Conservation (phyloP, 2,797 vertebrate species). For the Nannoperca australis region DNA sequence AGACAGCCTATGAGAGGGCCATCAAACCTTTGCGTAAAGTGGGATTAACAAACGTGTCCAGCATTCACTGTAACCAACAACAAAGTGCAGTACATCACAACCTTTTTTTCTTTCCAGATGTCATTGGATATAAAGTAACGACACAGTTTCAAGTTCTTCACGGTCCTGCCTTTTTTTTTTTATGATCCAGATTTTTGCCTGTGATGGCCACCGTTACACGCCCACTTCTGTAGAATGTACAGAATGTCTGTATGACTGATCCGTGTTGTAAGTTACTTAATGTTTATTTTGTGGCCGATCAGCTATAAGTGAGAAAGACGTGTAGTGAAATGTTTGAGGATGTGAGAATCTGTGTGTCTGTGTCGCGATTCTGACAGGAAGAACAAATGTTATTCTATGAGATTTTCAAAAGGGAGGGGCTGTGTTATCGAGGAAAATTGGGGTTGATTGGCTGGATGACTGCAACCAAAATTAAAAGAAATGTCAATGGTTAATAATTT, state of each 20-base stretch:
- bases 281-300: slow-evolving; percentile 62
- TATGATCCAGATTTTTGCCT: slow-evolving; percentile 42
- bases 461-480: slow-evolving; percentile 63
- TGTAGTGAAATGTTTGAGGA: slow-evolving; percentile 44
- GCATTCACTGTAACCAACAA: slow-evolving; percentile 36
- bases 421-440: slow-evolving; percentile 22
- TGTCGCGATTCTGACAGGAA: slow-evolving; percentile 3
- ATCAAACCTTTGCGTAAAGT: slow-evolving; percentile 47
- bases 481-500: slow-evolving; percentile 5
- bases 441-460: slow-evolving; percentile 41
- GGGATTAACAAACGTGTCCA: slow-evolving; percentile 46
- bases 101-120: slow-evolving; percentile 13
- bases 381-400: slow-evolving; percentile 33
- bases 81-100: slow-evolving; percentile 21
- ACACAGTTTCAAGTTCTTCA: slow-evolving; percentile 37
- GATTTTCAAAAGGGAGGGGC: slow-evolving; percentile 9
- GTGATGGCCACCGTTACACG: slow-evolving; percentile 60
- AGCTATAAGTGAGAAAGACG: slow-evolving; percentile 19
- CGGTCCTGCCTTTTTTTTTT: slow-evolving; percentile 57
- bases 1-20: slow-evolving; percentile 45
- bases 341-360: slow-evolving; percentile 24
- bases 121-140: slow-evolving; percentile 32
- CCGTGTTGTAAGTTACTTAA: slow-evolving; percentile 52
- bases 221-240: slow-evolving; percentile 41
- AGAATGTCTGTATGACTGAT: slow-evolving; percentile 48